Base-by-base conservation (phyloP, 2,113 vertebrate species). In the Xiphophorus couchianus region DNA sequence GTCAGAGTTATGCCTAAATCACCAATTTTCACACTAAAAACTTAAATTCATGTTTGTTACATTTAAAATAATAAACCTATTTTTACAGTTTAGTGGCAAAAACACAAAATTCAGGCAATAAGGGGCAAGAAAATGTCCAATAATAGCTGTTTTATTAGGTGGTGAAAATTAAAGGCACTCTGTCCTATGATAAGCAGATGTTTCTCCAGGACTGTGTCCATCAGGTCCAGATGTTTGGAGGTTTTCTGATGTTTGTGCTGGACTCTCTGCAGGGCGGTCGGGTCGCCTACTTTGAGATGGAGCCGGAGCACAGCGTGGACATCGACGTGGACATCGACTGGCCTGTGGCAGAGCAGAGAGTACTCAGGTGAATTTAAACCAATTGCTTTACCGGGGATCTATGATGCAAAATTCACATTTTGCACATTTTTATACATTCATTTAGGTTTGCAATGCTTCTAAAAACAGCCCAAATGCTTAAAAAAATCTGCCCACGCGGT, bases 271-370 rank as follows among this genome's bases (percentile, higher is more conserved):
- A 99, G 98, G 96, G 96, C 48, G 97, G 96, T 10, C 97, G 95
- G 83, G 90, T 95, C 2, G 88, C 91, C 1, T 99, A 98, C 89
- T 98, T 95, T 4, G 98, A 99, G 94, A 99, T 99, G 97, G 54
- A 73, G 13, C 95, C 97, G 0, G 95, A 99, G 83, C 94, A 96
- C 89, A 99, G 98, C 11, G 96, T 99, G 85, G 98, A 99, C 86
- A 99, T 99, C 9, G 98, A 99, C 22, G 93, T 97, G 69, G 98
- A 99, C 84, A 97, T 99, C 42, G 98, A 99, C 65, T 99, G 98
- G 97, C 98, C 98, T 1, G 97, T 99, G 74, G 98, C 98, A 2
- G 98, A 99, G 27, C 98, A 99, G 80, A 95, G 97, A 84, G 97
- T 99, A 0, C 88, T 97, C 86, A 96, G 96, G 98, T 98, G 88